Conservation (phyloP, 2,113 vertebrate genomes). For the Coreoperca whiteheadi region DNA sequence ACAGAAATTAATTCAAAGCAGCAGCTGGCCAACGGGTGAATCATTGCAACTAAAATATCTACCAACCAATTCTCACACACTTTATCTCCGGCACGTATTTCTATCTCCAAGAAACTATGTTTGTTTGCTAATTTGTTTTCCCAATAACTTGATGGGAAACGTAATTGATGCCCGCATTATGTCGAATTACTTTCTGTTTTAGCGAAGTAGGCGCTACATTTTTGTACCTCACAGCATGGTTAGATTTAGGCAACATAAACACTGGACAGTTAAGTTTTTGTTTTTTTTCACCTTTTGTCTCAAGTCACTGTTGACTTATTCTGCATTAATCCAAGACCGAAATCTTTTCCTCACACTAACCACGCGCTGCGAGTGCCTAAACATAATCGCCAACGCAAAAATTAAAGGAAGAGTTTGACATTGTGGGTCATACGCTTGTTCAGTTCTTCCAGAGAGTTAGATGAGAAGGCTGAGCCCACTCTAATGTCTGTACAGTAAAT, state of each 20-base stretch:
- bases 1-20: slow-evolving; percentile 46
- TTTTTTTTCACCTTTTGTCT: background rate
- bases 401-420: background rate
- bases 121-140: background rate
- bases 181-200: background rate
- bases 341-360: background rate
- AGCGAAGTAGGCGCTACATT: background rate
- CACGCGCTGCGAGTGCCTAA: background rate
- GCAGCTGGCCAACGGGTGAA: slow-evolving; percentile 32
- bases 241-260: background rate
- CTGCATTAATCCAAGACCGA: background rate
- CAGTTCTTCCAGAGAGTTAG: background rate
- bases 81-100: background rate
- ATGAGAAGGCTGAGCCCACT: background rate
- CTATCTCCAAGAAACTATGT: background rate
- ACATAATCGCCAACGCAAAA: background rate
- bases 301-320: background rate
- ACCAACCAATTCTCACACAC: slow-evolving; percentile 17
- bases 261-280: background rate
- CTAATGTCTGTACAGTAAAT: background rate
- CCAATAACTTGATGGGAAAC: background rate
- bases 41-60: slow-evolving; percentile 34
- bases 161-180: background rate
- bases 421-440: background rate
- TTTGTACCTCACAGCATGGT: background rate